Percentiles rank a stretch among this genome's conserved stretches.
Conservation (phyloP, 2,113 vertebrate species). For the Sterna hirundo region DNA sequence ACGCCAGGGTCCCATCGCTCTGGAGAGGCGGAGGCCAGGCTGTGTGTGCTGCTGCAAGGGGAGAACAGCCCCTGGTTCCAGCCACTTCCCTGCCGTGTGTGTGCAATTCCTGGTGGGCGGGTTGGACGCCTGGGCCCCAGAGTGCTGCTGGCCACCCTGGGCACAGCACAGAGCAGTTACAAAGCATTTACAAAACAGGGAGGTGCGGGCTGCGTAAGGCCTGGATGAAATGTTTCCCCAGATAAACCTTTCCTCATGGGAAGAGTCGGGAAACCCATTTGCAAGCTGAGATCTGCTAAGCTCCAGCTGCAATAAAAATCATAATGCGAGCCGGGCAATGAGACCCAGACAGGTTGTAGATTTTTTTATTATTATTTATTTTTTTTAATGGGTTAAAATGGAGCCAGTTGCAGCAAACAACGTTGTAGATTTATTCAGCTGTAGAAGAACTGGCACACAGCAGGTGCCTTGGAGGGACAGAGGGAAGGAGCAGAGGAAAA, state of each 20-base stretch:
- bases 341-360: neutral
- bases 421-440: conserved; percentile 29
- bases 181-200: neutral
- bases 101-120: neutral
- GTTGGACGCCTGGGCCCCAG: neutral
- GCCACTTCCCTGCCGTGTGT: neutral
- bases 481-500: conserved; percentile 37
- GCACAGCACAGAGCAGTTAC: neutral
- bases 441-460: conserved; percentile 25
- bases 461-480: conserved; percentile 47
- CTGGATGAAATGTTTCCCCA: neutral
- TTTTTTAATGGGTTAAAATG: conserved; percentile 1
- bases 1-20: fast-evolving
- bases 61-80: neutral
- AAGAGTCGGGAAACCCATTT: neutral
- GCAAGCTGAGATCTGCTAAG: neutral
- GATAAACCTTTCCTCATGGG: neutral
- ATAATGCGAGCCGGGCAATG: neutral
- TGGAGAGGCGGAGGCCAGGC: neutral
- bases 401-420: conserved; percentile 37
- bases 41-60: too few species aligned
- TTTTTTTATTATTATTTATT: neutral
- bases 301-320: neutral
- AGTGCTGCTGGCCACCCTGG: neutral
- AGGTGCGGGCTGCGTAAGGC: neutral